Conservation (phyloP, 1,140 invertebrate species). For the Drosophila tristis region DNA sequence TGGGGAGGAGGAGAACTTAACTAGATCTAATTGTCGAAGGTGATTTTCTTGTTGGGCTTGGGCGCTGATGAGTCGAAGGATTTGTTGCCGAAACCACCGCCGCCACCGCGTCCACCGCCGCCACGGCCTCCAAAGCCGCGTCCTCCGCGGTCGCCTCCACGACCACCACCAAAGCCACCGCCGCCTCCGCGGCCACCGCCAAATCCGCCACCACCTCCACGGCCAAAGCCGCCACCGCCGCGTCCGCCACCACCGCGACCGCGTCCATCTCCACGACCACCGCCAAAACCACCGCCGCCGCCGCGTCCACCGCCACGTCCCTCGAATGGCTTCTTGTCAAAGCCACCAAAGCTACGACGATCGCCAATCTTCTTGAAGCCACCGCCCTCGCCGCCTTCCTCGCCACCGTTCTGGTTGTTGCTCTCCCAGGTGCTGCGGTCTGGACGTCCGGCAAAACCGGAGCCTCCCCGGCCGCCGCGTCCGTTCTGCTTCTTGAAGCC, state of each 20-base stretch:
- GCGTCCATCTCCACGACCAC: slow-evolving; percentile 77
- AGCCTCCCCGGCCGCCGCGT: slow-evolving; percentile 83
- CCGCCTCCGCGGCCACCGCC: slow-evolving; percentile 81
- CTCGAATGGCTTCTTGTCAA: slow-evolving; percentile 83
- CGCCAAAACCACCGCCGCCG: slow-evolving; percentile 80
- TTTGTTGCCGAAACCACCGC: slow-evolving; percentile 83
- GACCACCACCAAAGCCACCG: slow-evolving; percentile 70
- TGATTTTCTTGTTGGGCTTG: slow-evolving; percentile 93
- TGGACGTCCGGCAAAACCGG: slow-evolving; percentile 73
- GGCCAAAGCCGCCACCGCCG: slow-evolving; percentile 72
- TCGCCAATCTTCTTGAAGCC: slow-evolving; percentile 81
- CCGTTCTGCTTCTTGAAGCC: slow-evolving; percentile 70
- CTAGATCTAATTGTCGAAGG: slow-evolving; percentile 89
- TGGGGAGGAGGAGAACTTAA: slow-evolving; percentile 26
- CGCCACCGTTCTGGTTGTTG: slow-evolving; percentile 70
- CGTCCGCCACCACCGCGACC: slow-evolving; percentile 84
- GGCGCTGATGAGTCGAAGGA: slow-evolving; percentile 75
- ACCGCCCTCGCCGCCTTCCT: slow-evolving; percentile 83
- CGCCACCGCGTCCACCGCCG: slow-evolving; percentile 78
- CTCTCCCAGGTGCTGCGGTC: slow-evolving; percentile 65
- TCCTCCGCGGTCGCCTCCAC: slow-evolving; percentile 78
- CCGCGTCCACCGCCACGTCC: slow-evolving; percentile 83
- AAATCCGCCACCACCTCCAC: slow-evolving; percentile 44
- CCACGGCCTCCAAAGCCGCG: slow-evolving; percentile 61
- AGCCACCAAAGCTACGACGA: slow-evolving; percentile 84